Conservation (phyloP, 2,888 invertebrate genomes). For the Zonitis immaculata region DNA sequence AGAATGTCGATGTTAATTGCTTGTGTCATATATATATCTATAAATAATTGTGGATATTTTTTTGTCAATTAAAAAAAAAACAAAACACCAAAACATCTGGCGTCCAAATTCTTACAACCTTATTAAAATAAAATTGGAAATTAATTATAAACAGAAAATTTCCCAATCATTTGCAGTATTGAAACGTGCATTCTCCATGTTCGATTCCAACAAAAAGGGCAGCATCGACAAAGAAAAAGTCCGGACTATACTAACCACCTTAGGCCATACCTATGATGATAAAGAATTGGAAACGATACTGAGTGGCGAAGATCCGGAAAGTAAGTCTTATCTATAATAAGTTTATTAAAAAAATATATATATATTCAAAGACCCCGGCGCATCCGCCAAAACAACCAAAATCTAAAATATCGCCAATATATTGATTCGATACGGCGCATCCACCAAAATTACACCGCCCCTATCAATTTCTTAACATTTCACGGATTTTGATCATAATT, state of each 20-base stretch:
- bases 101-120: conserved; percentile 12
- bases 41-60: background rate
- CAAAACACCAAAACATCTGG: conserved; percentile 10
- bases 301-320: conserved; percentile 73
- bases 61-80: too few species aligned
- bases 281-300: conserved; percentile 71
- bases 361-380: background rate
- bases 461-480: too few species aligned
- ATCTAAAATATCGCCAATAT: too few species aligned
- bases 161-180: too few species aligned
- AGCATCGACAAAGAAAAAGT: conserved; percentile 77
- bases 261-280: conserved; percentile 76
- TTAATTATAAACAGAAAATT: too few species aligned
- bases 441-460: too few species aligned
- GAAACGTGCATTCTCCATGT: conserved; percentile 77
- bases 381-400: background rate
- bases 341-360: too few species aligned
- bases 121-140: too few species aligned
- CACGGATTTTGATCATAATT: too few species aligned
- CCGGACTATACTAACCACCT: conserved; percentile 71
- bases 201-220: conserved; percentile 74
- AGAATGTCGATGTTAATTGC: background rate
- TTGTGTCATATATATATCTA: conserved; percentile 6
- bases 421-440: too few species aligned
- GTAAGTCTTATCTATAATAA: too few species aligned